Evolutionary conservation across 30 jellyfish, hydroid and myxozoan species (phyloP).

Genomic region (Aurelia sp.): DNA sequence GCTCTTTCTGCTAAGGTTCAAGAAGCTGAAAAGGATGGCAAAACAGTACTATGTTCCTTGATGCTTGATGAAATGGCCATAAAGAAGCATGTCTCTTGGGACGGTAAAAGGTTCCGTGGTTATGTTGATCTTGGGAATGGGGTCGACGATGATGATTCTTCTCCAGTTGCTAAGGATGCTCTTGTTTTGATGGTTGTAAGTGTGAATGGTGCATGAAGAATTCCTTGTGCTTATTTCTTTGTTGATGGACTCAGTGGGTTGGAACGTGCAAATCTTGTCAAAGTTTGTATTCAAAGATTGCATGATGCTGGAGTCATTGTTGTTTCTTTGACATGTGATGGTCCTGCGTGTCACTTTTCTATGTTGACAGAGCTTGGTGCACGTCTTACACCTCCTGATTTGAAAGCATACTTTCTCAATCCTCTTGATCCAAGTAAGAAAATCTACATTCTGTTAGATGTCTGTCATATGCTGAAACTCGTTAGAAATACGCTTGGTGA

Average conservation of each 20-base stretch:
- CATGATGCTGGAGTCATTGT: no score
- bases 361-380: no score
- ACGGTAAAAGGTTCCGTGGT: slow-evolving; percentile 46
- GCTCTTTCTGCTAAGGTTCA: slow-evolving; percentile 23
- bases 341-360: no score
- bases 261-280: slow-evolving; percentile 71
- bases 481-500: slow-evolving; percentile 76
- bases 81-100: slow-evolving; percentile 54
- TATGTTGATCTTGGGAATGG: slow-evolving; percentile 61
- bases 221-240: slow-evolving; percentile 53
- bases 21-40: slow-evolving; percentile 3
- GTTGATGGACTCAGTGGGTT: slow-evolving; percentile 62
- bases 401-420: no score
- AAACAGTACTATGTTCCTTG: background rate
- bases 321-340: no score
- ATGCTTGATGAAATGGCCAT: slow-evolving; percentile 59
- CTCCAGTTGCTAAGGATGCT: slow-evolving; percentile 55
- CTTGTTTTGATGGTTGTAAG: slow-evolving; percentile 56
- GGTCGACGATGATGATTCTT: slow-evolving; percentile 39
- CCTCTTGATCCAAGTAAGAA: no score
- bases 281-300: no score
- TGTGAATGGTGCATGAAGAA: slow-evolving; percentile 58
- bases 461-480: slow-evolving; percentile 77
- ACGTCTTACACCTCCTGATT: no score
- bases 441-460: no score